Base-by-base conservation (phyloP, 1,140 invertebrate genomes). In the Stratiolaelaps scimitus region DNA sequence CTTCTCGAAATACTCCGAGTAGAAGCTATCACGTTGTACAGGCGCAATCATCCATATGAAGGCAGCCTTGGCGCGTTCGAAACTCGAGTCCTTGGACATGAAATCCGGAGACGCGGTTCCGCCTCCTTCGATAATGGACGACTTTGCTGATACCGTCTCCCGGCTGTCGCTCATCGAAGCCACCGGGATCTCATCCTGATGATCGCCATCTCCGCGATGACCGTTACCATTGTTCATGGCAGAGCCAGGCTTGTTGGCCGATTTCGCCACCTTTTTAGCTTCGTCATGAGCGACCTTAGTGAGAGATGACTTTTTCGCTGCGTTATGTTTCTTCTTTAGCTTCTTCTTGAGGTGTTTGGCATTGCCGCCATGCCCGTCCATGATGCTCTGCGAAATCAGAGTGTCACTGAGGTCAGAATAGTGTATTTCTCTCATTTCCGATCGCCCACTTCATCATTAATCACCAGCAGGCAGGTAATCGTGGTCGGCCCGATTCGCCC, bases 1-100 rank as follows among this genome's bases (percentile, higher is more conserved):
- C 65, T 83, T 84, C 76, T 95, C 90, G 53, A 60, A 60, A 23
- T 60, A 60, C 17, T 60, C 34, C 23, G 26, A 29, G 53, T 60
- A 60, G 53, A 60, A 60, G 34, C 34, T 34, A 15, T 60, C 26
- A 2, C 26, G 26, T 34, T 26, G 15, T 1, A 60, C 53, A 15
- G 53, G 53, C 10, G 53, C 53, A 29, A 60, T 60, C 26, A 60
- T 26, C 53, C 53, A 60, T 1, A 23, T 15, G 53, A 60, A 60
- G 34, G 53, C 53, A 19, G 53, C 53, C 34, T 60, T 34, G 13
- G 53, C 53, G 26, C 53, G 26, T 34, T 60, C 53, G 26, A 34
- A 29, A 10, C 53, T 60, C 23, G 53, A 60, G 4, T 26, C 17
- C 53, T 60, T 60, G 15, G 26, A 26, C n/a, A 60, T 19, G 10